A percentile compares a stretch with the other conserved stretches of the same genome.
These are phyloP conservation scores for Ptiloglossa arizonensis DNA, from an alignment of 1,140 invertebrate genomes.

Conservation along the genomic window DNA sequence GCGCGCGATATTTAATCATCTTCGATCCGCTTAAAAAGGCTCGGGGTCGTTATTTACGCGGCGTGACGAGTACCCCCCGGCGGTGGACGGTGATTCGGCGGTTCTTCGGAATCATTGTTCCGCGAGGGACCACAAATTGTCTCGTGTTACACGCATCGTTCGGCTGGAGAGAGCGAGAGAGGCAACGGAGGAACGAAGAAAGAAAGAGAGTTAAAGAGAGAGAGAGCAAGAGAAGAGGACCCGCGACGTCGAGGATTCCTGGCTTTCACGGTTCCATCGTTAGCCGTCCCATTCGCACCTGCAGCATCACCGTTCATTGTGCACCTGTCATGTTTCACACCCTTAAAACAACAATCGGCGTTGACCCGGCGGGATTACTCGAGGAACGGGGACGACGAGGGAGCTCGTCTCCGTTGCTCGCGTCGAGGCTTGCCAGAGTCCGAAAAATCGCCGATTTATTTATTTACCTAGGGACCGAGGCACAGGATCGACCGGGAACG, in stretches of 20 bases:
- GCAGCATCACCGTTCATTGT: constrained; percentile 77
- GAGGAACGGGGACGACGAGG: constrained; percentile 4
- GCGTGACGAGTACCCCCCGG: not conserved
- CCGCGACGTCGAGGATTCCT: constrained; percentile 50
- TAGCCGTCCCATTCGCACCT: constrained; percentile 72
- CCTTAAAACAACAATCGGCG: constrained; percentile 79
- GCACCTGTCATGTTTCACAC: constrained; percentile 81
- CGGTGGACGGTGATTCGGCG: constrained; percentile 56
- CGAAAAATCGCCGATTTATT: constrained; percentile 68
- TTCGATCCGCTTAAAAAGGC: too few species aligned
- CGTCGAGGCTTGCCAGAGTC: constrained; percentile 31
- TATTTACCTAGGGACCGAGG: constrained; percentile 66
- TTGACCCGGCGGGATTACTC: constrained; percentile 73
- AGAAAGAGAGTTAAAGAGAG: too few species aligned
- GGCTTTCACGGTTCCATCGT: constrained; percentile 56
- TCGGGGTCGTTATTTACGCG: not conserved
- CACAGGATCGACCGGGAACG: not conserved
- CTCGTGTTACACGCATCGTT: constrained; percentile 54
- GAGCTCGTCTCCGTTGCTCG: constrained; percentile 25
- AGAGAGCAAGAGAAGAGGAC: constrained; percentile 14
- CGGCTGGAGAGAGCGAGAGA: constrained; percentile 1
- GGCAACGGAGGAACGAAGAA: too few species aligned
- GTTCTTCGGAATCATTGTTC: constrained; percentile 60
- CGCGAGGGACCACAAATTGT: constrained; percentile 56
- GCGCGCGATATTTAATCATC: not conserved